Conservation (phyloP, 2,888 invertebrate genomes). For the Oeneis ivallda region DNA sequence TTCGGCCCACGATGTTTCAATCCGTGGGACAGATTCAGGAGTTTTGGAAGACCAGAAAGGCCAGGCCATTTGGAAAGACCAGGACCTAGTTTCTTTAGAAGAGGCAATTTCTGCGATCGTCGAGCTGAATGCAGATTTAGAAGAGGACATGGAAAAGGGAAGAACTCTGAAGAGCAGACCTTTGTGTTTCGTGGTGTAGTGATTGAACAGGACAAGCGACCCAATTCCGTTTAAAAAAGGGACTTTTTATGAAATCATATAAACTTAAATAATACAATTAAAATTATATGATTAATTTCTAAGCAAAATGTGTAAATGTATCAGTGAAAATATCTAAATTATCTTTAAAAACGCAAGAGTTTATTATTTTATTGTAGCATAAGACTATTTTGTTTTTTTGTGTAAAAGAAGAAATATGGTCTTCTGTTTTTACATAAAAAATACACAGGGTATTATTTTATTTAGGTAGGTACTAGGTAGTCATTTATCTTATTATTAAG, state of each 20-base stretch:
- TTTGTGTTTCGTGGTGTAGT: conserved; percentile 29
- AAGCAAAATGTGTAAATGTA: background rate
- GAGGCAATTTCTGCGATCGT: background rate
- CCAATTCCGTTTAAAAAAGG: conserved; percentile 24
- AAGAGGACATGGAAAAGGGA: background rate
- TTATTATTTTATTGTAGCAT: too few species aligned
- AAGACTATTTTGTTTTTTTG: background rate
- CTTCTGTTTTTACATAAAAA: too few species aligned
- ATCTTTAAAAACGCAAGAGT: too few species aligned
- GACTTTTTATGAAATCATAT: too few species aligned
- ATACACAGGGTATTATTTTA: too few species aligned
- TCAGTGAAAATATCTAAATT: too few species aligned
- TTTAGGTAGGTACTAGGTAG: too few species aligned
- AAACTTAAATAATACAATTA: too few species aligned
- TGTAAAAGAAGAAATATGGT: background rate
- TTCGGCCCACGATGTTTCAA: conserved; percentile 2
- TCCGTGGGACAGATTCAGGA: background rate
- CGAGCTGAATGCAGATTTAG: background rate
- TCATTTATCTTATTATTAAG: too few species aligned
- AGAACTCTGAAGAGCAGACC: conserved; percentile 17
- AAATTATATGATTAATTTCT: too few species aligned
- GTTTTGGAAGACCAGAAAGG: conserved; percentile 10
- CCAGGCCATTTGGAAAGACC: background rate
- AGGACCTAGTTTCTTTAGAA: background rate
- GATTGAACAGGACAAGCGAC: conserved; percentile 23